Base-by-base conservation (phyloP, 2,797 vertebrate species). In the Chelon labrosus region DNA sequence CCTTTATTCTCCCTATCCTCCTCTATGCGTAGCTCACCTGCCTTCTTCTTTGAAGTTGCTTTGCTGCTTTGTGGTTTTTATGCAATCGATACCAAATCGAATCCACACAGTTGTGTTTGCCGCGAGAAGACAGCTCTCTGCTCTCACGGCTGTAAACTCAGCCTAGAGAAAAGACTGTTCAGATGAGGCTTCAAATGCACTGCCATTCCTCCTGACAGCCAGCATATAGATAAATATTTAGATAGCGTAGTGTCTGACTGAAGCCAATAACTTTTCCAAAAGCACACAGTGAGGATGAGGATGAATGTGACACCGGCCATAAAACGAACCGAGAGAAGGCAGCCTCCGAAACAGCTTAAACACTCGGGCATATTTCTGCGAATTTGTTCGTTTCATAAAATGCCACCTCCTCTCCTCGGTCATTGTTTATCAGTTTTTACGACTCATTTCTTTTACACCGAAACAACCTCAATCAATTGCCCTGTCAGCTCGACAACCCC, bases 391-490 rank as follows among this genome's bases (percentile, higher is more conserved):
- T 81, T 85, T 78, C 1, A 7, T 67, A 19, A 81, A 85, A 82
- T 25, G 61, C 44, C 82, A 73, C 1, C 71, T 60, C 52, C 57
- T 78, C 70, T 67, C 50, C 55, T 53, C 66, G 9, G 64, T 58
- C 72, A 51, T 79, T 85, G 85, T 85, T 82, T 74, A 68, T 82
- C 67, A 72, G 9, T 38, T 72, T 86, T 78, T 71, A 79, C 62
- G 61, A 51, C 73, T 80, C 67, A 61, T 75, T 79, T 59, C 77
- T 76, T 58, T 72, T 63, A 50, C 12, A 17, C 64, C 10, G 3
- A 77, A 85, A 86, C 70, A 63, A 79, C 66, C 75, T 84, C 81
- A 61, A 75, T 88, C 83, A 83, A 79, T 83, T 73, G n/a, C 63
- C 70, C 54, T 75, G 66, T 89, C 75, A 65, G 75, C 44, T 41